Evolutionary conservation across 2,113 vertebrate species (phyloP), one percentile per base, ranked within the genome.

Genomic region (Micronisus gabar): DNA sequence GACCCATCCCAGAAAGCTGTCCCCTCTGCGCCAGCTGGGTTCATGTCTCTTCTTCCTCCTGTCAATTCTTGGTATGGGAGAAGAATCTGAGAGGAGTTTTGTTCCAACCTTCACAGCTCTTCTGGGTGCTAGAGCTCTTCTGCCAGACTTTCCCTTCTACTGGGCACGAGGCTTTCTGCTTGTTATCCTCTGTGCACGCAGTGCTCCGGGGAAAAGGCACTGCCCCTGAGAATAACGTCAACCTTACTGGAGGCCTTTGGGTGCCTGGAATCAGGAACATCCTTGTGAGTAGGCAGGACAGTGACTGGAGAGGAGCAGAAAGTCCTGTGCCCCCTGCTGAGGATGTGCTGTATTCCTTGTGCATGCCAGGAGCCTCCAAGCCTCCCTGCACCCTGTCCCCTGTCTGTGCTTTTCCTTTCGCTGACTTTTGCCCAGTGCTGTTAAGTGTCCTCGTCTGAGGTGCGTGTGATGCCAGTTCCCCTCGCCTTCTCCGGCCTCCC

Each of bases 271-370:
- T 89, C 43, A 22, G 76, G 61, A 68, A 20, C 81, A 85, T 81
- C 81, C 91, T 87, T 75, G 52, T 61, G 30, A 74, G 34, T 34
- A 87, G 76, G 80, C 68, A 7, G 20, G 80, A 79, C 72, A 81
- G 41, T 1, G 9, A 58, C n/a, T 3, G 2, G 58, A 74, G 73
- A 71, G 70, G 41, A 79, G 32, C 32, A 58, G 68, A 26, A 94
- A 59, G 59, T 79, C 84, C 68, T 27, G 32, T 82, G 38, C 23
- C 40, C 47, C 22, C 40, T 70, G 67, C 75, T 81, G 58, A 84
- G 75, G 94, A 92, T 93, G 80, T 68, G 72, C 79, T 53, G 59
- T 55, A 70, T 95, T 96, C 86, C 76, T 40, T 79, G 65, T 59
- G 88, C 81, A 47, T 88, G 83, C 91, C 86, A 55, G 67, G 75